These are phyloP conservation scores for Hippocampus mohnikei DNA, from an alignment of 2,113 vertebrate species.

Conservation along the genomic window DNA sequence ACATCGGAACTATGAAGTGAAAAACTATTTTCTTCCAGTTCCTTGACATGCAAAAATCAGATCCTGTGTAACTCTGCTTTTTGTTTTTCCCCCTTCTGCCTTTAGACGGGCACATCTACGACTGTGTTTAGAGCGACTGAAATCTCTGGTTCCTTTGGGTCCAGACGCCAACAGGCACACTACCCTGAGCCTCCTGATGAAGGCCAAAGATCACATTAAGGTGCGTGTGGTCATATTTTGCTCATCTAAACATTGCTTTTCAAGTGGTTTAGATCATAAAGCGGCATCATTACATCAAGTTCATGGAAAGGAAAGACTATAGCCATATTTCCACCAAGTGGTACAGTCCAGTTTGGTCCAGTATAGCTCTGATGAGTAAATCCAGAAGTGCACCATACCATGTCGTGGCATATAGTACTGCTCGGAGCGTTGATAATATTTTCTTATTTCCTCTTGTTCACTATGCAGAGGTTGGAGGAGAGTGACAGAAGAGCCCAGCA, in stretches of 20 bases:
- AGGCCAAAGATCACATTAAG: slow-evolving; percentile 91
- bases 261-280: neutral
- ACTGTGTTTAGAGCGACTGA: slow-evolving; percentile 90
- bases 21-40: neutral
- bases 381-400: neutral
- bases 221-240: slow-evolving; percentile 57
- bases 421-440: neutral
- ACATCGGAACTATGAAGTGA: neutral
- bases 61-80: slow-evolving; percentile 5
- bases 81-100: slow-evolving; percentile 1
- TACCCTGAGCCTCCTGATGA: slow-evolving; percentile 89
- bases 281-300: neutral
- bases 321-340: neutral
- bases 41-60: neutral
- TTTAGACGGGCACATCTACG: slow-evolving; percentile 87
- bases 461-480: slow-evolving; percentile 85
- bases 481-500: slow-evolving; percentile 83
- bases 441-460: neutral
- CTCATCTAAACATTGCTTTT: neutral
- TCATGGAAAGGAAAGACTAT: neutral
- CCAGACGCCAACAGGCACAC: slow-evolving; percentile 86
- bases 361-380: neutral
- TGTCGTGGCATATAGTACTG: no score
- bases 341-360: neutral
- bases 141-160: slow-evolving; percentile 86